These are phyloP conservation scores for Synergus itoensis DNA, from an alignment of 2,888 invertebrate genomes.

Conservation along the genomic window DNA sequence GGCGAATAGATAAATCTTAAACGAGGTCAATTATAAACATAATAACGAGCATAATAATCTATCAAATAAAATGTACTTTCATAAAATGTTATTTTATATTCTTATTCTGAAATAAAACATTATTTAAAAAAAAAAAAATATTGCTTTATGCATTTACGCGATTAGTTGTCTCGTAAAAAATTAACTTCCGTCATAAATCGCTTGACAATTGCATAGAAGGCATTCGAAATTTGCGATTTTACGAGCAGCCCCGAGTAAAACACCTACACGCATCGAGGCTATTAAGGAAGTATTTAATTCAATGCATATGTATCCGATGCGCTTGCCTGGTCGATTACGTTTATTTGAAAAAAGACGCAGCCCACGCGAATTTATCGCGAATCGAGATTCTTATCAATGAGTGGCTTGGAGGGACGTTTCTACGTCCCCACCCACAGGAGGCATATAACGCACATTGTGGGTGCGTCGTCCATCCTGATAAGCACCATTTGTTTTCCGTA, in stretches of 20 bases:
- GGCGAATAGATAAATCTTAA: background rate
- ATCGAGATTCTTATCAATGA: slow-evolving; percentile 59
- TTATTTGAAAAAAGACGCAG: slow-evolving; percentile 41
- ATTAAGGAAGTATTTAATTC: slow-evolving; percentile 41
- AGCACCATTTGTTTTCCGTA: background rate
- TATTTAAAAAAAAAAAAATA: too few species aligned
- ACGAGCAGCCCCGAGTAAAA: slow-evolving; percentile 9
- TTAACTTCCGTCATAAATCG: background rate
- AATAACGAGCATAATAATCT: background rate
- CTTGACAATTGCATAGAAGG: slow-evolving; percentile 24
- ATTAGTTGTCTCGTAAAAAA: background rate
- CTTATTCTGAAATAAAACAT: background rate
- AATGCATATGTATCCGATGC: slow-evolving; percentile 38
- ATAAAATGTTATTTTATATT: background rate
- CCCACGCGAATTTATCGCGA: slow-evolving; percentile 58
- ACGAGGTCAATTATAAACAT: background rate
- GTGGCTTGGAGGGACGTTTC: slow-evolving; percentile 52
- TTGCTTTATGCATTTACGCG: too few species aligned
- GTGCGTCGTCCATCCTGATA: slow-evolving; percentile 9
- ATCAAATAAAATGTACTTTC: background rate
- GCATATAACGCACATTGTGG: background rate
- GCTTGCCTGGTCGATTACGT: slow-evolving; percentile 22
- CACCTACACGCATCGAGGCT: slow-evolving; percentile 30
- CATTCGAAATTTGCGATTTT: slow-evolving; percentile 10
- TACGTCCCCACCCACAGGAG: slow-evolving; percentile 6